Base-by-base conservation (phyloP, 2,113 vertebrate species). In the Crotophaga sulcirostris region DNA sequence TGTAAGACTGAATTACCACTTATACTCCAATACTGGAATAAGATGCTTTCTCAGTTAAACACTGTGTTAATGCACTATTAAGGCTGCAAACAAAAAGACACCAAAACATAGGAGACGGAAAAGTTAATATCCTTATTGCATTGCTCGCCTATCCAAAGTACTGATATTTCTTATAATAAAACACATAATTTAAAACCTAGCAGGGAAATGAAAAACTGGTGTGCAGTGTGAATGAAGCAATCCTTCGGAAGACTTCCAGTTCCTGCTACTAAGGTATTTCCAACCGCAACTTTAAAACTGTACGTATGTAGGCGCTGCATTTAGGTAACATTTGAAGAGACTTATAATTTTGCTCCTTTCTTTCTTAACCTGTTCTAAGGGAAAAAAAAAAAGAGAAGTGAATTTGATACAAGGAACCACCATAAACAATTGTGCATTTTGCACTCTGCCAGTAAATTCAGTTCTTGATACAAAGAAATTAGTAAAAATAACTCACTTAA, bases 211-310 rank as follows among this genome's bases (percentile, higher is more conserved):
- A 90, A 62, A 88, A 45, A 76, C 68, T 29, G 64, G 72, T 36
- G 66, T 38, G 80, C 80, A 64, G 38, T 7, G 34, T 40, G 58
- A 93, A 90, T 58, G 89, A 87, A 87, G 45, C 60, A 92, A 88
- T 93, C 88, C 72, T 87, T 54, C 59, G 21, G 74, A 63, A 59
- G 58, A 36, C 25, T 80, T 74, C 40, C 52, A 74, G 64, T 38
- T 68, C 80, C 87, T 96, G 87, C 79, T 94, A 81, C 66, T 95
- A 93, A 90, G 89, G 80, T 72, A 75, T 68, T 95, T 80, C 68
- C 94, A 96, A 66, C 72, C 34, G 68, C 84, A 92, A 81, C 77
- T 92, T 89, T 7, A 66, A 82, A 94, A 34, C 49, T 63, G 21
- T 42, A 44, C n/a, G 92, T 92, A 44, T 4, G 60, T n/a, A 78